Evolutionary conservation across 2,113 vertebrate species (phyloP).

Genomic region (Ramphastos sulfuratus): DNA sequence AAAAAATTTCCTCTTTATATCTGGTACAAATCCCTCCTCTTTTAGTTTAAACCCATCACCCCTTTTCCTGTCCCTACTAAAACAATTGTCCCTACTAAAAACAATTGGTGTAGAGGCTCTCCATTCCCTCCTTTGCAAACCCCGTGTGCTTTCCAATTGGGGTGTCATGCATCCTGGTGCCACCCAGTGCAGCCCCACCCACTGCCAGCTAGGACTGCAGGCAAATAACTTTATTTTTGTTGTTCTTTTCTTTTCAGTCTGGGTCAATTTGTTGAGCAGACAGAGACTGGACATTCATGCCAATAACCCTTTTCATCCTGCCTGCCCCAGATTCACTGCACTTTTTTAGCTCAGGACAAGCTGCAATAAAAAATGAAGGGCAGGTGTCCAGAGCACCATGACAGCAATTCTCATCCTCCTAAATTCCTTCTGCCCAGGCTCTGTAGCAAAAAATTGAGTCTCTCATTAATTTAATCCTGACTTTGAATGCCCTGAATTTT

Average conservation of each 20-base stretch:
- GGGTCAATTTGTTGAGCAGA: neutral
- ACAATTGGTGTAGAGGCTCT: too few relatives aligned
- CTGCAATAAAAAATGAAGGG: neutral
- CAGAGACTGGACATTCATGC: neutral
- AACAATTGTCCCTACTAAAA: too few relatives aligned
- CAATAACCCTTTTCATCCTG: neutral
- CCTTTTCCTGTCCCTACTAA: too few relatives aligned
- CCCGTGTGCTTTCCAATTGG: too few relatives aligned
- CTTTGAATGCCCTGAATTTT: neutral
- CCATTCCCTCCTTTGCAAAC: too few relatives aligned
- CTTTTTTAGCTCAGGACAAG: neutral
- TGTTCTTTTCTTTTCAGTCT: neutral
- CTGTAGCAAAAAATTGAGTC: neutral
- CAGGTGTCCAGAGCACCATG: neutral
- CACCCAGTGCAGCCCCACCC: neutral
- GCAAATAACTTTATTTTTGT: neutral
- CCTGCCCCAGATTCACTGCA: neutral
- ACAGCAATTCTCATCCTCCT: neutral
- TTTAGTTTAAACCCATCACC: too few relatives aligned
- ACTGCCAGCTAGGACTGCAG: fast-evolving
- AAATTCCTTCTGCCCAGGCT: neutral
- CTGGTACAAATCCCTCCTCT: too few relatives aligned
- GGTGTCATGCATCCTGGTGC: too few relatives aligned
- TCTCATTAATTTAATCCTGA: neutral
- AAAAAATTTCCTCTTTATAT: too few relatives aligned